Base-by-base conservation (phyloP, 2,113 vertebrate genomes). In the Oreotragus oreotragus region DNA sequence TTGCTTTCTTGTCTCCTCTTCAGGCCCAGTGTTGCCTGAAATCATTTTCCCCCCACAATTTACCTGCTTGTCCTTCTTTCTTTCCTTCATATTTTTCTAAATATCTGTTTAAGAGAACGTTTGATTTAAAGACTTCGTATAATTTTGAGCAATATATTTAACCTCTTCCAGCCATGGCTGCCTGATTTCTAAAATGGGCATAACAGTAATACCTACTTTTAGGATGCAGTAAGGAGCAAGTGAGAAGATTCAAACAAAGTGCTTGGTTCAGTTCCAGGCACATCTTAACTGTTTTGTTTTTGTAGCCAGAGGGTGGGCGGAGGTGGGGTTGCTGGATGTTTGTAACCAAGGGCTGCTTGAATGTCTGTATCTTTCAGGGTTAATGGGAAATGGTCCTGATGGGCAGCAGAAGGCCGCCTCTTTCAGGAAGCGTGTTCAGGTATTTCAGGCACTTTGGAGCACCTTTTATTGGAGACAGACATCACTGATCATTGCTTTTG, bases 401-500 rank as follows among this genome's bases (percentile, higher is more conserved):
- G 58, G 77, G 30, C 51, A 77, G 3, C 21, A 64, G 62, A 39
- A 55, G 53, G 33, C 17, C 23, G 23, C 11, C 13, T 80, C 43
- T 9, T 70, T 95, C 28, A 90, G 92, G 51, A 62, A 39, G 55
- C 77, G n/a, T 47, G 86, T 11, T 25, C 7, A 12, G 33, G 39
- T 9, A 2, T 66, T 76, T 85, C 36, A 53, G 5, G 84, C 51
- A n/a, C 57, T 93, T 97, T 28, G 39, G 33, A 94, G 51, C 81
- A 57, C 86, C 51, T 88, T 64, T n/a, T 62, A 13, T 45, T 87
- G 51, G 77, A 79, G 70, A 70, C 43, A 70, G 58, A 84, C 39
- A 84, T 25, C n/a, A 53, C 23, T 97, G 51, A 47, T 88, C 45
- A 79, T 93, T 91, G 76, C 79, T 87, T 98, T 93, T 90, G 25